These are phyloP conservation scores for Corvus moneduloides DNA, from an alignment of 2,113 vertebrate species.

Conservation along the genomic window DNA sequence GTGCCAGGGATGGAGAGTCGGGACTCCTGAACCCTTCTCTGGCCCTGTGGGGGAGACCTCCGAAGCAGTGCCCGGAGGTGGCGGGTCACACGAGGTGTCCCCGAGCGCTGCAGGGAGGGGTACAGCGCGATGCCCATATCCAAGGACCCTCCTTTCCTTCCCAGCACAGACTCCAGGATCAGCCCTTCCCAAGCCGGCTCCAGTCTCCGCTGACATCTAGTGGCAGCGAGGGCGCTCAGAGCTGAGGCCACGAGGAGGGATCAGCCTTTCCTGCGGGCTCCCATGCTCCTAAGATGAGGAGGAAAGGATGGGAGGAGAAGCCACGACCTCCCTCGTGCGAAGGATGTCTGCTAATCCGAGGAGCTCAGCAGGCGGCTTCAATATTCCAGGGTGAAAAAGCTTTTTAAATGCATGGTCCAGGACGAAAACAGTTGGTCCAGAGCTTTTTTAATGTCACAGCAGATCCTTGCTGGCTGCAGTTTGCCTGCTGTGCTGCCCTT, in stretches of 20 bases:
- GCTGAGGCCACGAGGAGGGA: not conserved
- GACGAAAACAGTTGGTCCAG: not conserved
- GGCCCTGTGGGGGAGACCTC: not conserved
- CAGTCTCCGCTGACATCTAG: constrained; percentile 74
- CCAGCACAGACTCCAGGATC: not conserved
- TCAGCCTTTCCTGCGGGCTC: not conserved
- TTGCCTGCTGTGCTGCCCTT: not conserved
- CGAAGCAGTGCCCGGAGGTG: not conserved
- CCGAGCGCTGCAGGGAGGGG: not conserved
- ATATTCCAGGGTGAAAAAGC: not conserved
- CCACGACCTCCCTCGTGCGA: too few species aligned
- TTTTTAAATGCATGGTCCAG: not conserved
- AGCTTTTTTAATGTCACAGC: not conserved
- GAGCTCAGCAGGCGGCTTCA: not conserved
- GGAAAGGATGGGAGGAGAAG: not conserved
- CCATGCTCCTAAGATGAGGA: not conserved
- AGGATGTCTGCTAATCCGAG: not conserved
- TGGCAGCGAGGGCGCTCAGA: not conserved
- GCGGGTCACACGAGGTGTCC: not conserved
- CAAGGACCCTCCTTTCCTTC: not conserved
- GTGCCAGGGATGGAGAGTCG: accelerated
- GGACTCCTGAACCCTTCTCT: not conserved
- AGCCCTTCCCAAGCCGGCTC: not conserved
- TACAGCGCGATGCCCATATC: not conserved
- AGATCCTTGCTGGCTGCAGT: not conserved